Conservation (phyloP, 1,140 invertebrate genomes). For the Onthophagus taurus region DNA sequence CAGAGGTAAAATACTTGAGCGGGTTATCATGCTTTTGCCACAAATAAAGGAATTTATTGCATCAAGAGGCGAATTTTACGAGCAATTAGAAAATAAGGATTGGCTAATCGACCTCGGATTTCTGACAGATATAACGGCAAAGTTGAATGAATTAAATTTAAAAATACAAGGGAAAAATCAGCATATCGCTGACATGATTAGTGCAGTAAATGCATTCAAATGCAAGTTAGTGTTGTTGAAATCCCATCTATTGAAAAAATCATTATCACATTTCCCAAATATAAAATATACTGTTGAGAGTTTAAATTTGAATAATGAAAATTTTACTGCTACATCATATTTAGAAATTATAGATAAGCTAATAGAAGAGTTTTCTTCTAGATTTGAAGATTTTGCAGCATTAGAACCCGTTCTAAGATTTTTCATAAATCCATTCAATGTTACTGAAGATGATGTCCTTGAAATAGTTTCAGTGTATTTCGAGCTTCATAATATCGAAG, state of each 20-base stretch:
- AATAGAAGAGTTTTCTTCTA: slow-evolving; percentile 12
- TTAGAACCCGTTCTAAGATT: slow-evolving; percentile 10
- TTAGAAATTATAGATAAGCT: slow-evolving; percentile 7
- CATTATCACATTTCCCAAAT: slow-evolving; percentile 19
- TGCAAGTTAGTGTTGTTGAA: slow-evolving; percentile 16
- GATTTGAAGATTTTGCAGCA: slow-evolving; percentile 13
- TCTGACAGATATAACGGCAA: slow-evolving; percentile 18
- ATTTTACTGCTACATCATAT: slow-evolving; percentile 11
- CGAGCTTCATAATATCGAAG: slow-evolving; percentile 15
- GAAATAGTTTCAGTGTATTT: slow-evolving; percentile 12
- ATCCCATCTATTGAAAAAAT: slow-evolving; percentile 15
- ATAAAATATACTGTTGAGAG: slow-evolving; percentile 15
- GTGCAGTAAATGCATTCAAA: slow-evolving; percentile 17
- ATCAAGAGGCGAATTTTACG: slow-evolving; percentile 12
- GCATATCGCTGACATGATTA: slow-evolving; percentile 15
- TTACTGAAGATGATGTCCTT: slow-evolving; percentile 14
- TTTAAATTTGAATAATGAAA: slow-evolving; percentile 7
- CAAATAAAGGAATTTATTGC: slow-evolving; percentile 18
- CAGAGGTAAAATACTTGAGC: slow-evolving; percentile 18
- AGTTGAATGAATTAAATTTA: slow-evolving; percentile 20
- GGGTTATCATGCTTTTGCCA: slow-evolving; percentile 14
- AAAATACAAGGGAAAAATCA: slow-evolving; percentile 16
- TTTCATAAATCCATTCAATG: slow-evolving; percentile 15
- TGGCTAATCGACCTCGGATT: slow-evolving; percentile 15
- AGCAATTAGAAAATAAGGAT: slow-evolving; percentile 5